phyloP scores from a whole-genome alignment of 2,888 invertebrate genomes.

The Cosmia trapezina region DNA sequence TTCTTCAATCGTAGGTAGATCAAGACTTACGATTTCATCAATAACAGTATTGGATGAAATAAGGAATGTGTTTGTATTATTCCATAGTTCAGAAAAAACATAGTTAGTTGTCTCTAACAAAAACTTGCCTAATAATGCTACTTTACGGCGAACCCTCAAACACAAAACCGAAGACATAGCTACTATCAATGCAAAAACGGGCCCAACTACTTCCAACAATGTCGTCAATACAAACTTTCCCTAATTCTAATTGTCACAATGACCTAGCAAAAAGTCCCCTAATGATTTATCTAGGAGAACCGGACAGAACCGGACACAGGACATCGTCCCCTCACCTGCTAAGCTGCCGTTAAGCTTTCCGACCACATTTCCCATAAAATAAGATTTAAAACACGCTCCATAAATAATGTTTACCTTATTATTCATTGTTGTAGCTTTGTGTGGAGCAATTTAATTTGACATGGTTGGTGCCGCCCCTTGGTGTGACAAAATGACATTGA shows the following conservation, averaged over 20 bases:
- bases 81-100: neutral
- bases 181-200: conserved; percentile 26
- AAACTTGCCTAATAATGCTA: neutral
- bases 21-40: neutral
- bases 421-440: conserved; percentile 78
- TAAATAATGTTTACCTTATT: conserved; percentile 80
- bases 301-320: conserved; percentile 69
- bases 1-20: too few species aligned
- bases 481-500: conserved; percentile 46
- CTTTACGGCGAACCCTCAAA: neutral
- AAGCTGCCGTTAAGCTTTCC: conserved; percentile 82
- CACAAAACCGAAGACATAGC: neutral
- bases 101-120: neutral
- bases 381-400: conserved; percentile 84
- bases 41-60: neutral
- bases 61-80: too few species aligned
- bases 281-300: conserved; percentile 61
- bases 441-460: conserved; percentile 79
- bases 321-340: conserved; percentile 75
- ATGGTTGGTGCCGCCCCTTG: conserved; percentile 77
- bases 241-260: conserved; percentile 57
- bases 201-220: conserved; percentile 28
- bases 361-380: conserved; percentile 90
- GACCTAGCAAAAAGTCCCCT: conserved; percentile 66
- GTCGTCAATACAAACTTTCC: conserved; percentile 40